phyloP scores from a whole-genome alignment of 2,888 invertebrate genomes.

The Matsumyia berberina region DNA sequence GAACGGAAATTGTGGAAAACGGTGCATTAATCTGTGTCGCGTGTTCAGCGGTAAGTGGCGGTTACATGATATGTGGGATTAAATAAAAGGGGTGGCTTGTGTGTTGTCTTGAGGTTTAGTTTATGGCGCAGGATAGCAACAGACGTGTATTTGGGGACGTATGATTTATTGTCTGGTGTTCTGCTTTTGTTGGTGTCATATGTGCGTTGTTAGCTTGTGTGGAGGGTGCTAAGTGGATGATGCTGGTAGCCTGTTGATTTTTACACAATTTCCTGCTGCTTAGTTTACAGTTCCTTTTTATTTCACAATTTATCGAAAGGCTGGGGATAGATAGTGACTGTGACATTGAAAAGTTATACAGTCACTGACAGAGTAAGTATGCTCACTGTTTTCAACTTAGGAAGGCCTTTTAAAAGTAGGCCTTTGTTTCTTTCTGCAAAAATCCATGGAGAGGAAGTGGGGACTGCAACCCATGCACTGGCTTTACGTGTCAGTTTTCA shows the following conservation, averaged over 20 bases:
- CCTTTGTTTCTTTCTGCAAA: too few relatives aligned
- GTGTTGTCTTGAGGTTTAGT: constrained; percentile 66
- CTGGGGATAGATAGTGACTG: too few relatives aligned
- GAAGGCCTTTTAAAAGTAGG: too few relatives aligned
- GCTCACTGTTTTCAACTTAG: too few relatives aligned
- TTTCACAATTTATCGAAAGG: too few relatives aligned
- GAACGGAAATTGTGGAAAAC: constrained; percentile 60
- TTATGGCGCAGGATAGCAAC: constrained; percentile 59
- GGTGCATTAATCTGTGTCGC: constrained; percentile 74
- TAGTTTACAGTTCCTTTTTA: background rate
- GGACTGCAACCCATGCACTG: too few relatives aligned
- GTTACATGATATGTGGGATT: constrained; percentile 68
- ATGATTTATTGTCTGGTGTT: constrained; percentile 61
- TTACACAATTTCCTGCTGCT: background rate
- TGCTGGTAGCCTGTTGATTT: constrained; percentile 44
- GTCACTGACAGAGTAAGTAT: too few relatives aligned
- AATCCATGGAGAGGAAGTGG: too few relatives aligned
- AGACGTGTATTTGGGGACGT: constrained; percentile 57
- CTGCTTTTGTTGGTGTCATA: constrained; percentile 25
- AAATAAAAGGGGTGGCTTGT: constrained; percentile 52
- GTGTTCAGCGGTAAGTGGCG: constrained; percentile 71
- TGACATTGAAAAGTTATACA: too few relatives aligned
- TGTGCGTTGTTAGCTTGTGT: constrained; percentile 16
- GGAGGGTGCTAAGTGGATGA: constrained; percentile 8
- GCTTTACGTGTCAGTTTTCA: too few relatives aligned